Base-by-base conservation (phyloP, 2,113 vertebrate species). In the Leucopsar rothschildi region DNA sequence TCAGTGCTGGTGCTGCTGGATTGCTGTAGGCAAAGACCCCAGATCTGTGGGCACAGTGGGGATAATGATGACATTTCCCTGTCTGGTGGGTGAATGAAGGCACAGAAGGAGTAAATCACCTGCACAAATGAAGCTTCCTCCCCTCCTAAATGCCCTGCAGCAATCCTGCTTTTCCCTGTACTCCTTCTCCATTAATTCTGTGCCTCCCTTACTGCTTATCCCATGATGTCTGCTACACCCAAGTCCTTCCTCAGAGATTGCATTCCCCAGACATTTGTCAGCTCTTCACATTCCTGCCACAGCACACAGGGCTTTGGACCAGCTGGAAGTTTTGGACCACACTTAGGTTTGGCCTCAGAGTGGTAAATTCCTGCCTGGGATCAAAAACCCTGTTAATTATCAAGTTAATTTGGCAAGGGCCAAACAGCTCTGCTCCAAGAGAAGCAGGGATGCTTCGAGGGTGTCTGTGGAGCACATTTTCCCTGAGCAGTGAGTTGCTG, bases 61-160 rank as follows among this genome's bases (percentile, higher is more conserved):
- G 79, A 92, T 86, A 90, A 88, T 70, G 86, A 76, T 47, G 82
- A 18, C 8, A 12, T 82, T 86, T 94, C 53, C 35, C 47, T 8
- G 1, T 53, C 45, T 83, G 88, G 81, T 81, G 79, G 79, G 24
- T 28, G 52, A 83, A 45, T n/a, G 71, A 65, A 92, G 39, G 90
- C 86, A 28, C 66, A 82, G 88, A 79, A 59, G 75, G 71, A 35
- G 27, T 33, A 60, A 82, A 85, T 85, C 73, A 57, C 87, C 81
- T 76, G 73, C 47, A 37, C 57, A 56, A 40, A 87, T 42, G 66
- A 77, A 73, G 82, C 59, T 16, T 42, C 71, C 33, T 77, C 42
- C 59, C 80, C 45, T 79, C 66, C 78, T n/a, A 39, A 64, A 37
- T 1, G 1, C 85, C 59, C 72, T 77, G 15, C 75, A 88, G 63